A percentile compares a stretch with the other conserved stretches of the same genome.
These are phyloP conservation scores for Ichneumon xanthorius DNA, from an alignment of 2,888 invertebrate species.

Conservation along the genomic window DNA sequence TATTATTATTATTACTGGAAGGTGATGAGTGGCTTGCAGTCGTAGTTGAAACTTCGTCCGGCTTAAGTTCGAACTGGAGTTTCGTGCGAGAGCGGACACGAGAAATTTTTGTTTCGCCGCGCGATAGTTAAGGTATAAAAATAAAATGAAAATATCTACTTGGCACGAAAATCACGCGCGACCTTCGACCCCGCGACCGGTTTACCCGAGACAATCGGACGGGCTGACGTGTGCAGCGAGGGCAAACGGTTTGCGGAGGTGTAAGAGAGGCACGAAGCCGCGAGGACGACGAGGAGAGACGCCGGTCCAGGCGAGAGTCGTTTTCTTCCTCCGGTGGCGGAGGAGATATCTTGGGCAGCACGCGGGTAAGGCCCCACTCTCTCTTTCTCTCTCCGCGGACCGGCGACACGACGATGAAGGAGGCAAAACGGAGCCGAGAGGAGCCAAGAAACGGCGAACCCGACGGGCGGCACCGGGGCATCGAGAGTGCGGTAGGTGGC, in stretches of 20 bases:
- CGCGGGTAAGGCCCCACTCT: conserved; percentile 14
- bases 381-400: not conserved
- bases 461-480: conserved; percentile 54
- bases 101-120: not conserved
- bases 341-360: conserved; percentile 11
- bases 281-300: conserved; percentile 36
- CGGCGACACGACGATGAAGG: not conserved
- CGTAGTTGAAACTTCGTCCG: not conserved
- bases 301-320: conserved; percentile 6
- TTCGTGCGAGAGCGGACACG: not conserved
- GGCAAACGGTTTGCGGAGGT: conserved; percentile 36
- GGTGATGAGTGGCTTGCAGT: not conserved
- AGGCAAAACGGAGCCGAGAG: conserved; percentile 59
- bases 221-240: conserved; percentile 41
- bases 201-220: conserved; percentile 49
- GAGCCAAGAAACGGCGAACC: conserved; percentile 29
- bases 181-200: conserved; percentile 62
- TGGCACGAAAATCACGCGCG: conserved; percentile 60
- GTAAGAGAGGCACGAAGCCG: conserved; percentile 26
- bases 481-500: conserved; percentile 81
- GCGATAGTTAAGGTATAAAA: conserved; percentile 5
- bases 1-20: not conserved
- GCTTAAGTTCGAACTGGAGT: not conserved
- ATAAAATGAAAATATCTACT: conserved; percentile 34
- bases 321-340: conserved; percentile 11